Evolutionary conservation across 2,888 invertebrate species (phyloP).

Genomic region (Cryptocephalus moraei): DNA sequence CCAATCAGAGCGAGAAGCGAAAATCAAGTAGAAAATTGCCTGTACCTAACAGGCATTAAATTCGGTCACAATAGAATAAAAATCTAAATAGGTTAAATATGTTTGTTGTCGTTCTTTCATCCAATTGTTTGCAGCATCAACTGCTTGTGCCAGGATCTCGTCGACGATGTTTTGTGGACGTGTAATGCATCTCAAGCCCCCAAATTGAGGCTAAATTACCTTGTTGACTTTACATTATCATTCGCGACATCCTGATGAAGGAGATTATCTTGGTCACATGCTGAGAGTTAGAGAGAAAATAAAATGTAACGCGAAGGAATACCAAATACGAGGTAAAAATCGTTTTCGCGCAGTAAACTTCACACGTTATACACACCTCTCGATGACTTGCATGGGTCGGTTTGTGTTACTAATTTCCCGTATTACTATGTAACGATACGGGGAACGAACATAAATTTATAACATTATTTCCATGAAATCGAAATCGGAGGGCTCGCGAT

Average conservation of each 20-base stretch:
- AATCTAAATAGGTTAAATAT: slow-evolving; percentile 13
- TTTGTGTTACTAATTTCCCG: no score
- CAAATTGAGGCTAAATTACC: slow-evolving; percentile 22
- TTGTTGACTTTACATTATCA: slow-evolving; percentile 25
- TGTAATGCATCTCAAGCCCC: slow-evolving; percentile 13
- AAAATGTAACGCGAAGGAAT: no score
- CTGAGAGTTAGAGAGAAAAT: no score
- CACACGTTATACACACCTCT: no score
- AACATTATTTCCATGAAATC: no score
- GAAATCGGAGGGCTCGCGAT: no score
- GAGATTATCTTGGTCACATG: no score
- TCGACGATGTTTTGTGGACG: slow-evolving; percentile 6
- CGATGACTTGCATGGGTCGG: no score
- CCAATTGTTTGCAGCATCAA: slow-evolving; percentile 25
- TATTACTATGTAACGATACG: no score
- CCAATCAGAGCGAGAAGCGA: neutral
- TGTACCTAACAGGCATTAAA: slow-evolving; percentile 7
- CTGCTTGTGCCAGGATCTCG: slow-evolving; percentile 19
- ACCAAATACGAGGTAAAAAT: no score
- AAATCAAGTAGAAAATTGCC: slow-evolving; percentile 5
- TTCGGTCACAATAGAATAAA: slow-evolving; percentile 16
- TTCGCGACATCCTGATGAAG: slow-evolving; percentile 6
- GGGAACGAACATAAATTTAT: no score
- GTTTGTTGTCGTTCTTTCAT: slow-evolving; percentile 17
- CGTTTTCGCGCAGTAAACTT: no score